These are phyloP conservation scores for Rhabdomys pumilio DNA, from an alignment of 2,797 vertebrate species.

Conservation along the genomic window DNA sequence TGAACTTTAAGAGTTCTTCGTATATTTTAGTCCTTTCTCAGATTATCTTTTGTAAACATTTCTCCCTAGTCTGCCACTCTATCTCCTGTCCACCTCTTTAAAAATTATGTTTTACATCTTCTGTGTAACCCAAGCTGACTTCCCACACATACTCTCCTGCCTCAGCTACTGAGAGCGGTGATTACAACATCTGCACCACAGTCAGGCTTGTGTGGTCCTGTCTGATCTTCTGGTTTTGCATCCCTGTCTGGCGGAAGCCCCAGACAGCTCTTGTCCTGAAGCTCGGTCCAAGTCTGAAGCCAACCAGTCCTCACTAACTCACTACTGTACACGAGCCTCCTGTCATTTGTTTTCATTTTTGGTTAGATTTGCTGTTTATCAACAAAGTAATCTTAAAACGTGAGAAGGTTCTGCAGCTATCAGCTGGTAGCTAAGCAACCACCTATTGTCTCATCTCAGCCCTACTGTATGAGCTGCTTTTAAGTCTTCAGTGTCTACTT, in stretches of 20 bases:
- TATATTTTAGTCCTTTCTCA: slow-evolving; percentile 26
- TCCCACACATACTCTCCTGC: neutral
- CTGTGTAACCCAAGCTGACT: neutral
- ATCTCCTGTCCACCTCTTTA: neutral
- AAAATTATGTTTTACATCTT: neutral
- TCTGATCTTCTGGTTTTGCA: slow-evolving; percentile 23
- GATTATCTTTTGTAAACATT: neutral
- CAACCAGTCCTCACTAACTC: neutral
- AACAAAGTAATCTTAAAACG: slow-evolving; percentile 17
- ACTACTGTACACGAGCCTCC: slow-evolving; percentile 11
- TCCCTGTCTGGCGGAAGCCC: neutral
- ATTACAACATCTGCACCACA: neutral
- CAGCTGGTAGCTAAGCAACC: neutral
- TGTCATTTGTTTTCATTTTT: neutral
- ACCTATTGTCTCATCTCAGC: neutral
- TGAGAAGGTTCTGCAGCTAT: neutral
- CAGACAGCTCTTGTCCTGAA: slow-evolving; percentile 11
- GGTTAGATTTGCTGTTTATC: neutral
- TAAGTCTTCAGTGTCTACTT: neutral
- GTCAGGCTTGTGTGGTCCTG: neutral
- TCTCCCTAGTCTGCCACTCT: neutral
- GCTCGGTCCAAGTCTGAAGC: slow-evolving; percentile 20
- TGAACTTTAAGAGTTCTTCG: slow-evolving; percentile 3
- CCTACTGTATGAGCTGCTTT: neutral
- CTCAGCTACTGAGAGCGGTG: neutral